phyloP scores from a whole-genome alignment of 2,797 vertebrate genomes.

The Coccyzus lansbergi region DNA sequence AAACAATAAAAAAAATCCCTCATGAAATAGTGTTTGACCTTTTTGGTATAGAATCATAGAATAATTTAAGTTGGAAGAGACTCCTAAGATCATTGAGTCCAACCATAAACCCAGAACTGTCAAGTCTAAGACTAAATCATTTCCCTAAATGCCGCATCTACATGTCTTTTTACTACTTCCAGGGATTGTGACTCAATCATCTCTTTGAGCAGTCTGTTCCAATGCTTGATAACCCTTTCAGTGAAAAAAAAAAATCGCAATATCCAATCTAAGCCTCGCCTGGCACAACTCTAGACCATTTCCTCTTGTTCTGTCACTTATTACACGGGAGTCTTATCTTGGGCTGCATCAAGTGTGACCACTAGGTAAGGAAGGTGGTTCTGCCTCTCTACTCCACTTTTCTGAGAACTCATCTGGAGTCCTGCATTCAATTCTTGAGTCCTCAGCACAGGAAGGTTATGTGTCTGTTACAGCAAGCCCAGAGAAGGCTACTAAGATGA shows the following conservation, averaged over 20 bases:
- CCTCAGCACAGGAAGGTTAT: too few species aligned
- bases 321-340: not conserved
- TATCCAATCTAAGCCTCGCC: not conserved
- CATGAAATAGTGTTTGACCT: rapidly evolving
- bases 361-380: too few species aligned
- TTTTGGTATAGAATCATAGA: not conserved
- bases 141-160: not conserved
- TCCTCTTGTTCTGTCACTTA: not conserved
- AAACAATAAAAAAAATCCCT: rapidly evolving
- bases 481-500: too few species aligned
- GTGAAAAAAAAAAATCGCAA: not conserved
- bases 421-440: too few species aligned
- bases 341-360: too few species aligned
- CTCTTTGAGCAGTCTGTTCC: not conserved
- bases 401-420: too few species aligned
- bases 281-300: not conserved
- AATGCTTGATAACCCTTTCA: not conserved
- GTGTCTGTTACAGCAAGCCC: too few species aligned
- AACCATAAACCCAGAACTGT: not conserved
- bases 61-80: not conserved
- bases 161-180: not conserved
- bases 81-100: not conserved
- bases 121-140: not conserved
- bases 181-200: too few species aligned
- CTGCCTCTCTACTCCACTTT: too few species aligned